Evolutionary conservation across 2,888 invertebrate species (phyloP).

Genomic region (Synergus itoensis): DNA sequence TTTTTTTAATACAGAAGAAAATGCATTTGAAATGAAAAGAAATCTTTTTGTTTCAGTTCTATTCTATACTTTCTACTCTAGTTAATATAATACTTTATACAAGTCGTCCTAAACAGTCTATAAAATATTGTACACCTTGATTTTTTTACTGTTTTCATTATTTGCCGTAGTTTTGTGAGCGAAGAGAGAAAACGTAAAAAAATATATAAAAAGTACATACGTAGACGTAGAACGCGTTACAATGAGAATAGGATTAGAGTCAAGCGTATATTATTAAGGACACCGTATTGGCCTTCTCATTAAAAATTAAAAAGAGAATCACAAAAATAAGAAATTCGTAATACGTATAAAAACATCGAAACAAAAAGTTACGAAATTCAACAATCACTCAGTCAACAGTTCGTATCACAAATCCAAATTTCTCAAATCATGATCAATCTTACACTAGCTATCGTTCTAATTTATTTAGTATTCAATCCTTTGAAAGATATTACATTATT

Average conservation of each 20-base stretch:
- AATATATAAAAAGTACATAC: conserved; percentile 35
- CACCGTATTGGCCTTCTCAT: background rate
- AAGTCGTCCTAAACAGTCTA: conserved; percentile 21
- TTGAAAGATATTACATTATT: background rate
- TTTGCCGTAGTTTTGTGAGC: conserved; percentile 24
- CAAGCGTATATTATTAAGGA: conserved; percentile 21
- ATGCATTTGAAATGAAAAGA: conserved; percentile 1
- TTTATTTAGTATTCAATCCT: background rate
- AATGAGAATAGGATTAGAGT: conserved; percentile 1
- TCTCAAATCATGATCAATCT: background rate
- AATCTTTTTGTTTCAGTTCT: background rate
- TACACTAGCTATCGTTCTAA: conserved; percentile 7
- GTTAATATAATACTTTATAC: conserved; percentile 30
- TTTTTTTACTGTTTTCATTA: conserved; percentile 31
- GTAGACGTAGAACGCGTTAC: conserved; percentile 10
- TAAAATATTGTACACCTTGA: conserved; percentile 28
- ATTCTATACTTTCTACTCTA: background rate
- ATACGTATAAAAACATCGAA: conserved; percentile 4
- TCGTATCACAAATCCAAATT: conserved; percentile 25
- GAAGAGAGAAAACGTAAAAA: conserved; percentile 41
- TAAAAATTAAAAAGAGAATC: conserved; percentile 9
- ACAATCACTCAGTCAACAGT: conserved; percentile 12
- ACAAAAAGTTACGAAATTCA: conserved; percentile 16
- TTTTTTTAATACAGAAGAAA: conserved; percentile 2
- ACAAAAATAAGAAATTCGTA: conserved; percentile 2